Base-by-base conservation (phyloP, 2,113 vertebrate species). In the Microtus montanus region DNA sequence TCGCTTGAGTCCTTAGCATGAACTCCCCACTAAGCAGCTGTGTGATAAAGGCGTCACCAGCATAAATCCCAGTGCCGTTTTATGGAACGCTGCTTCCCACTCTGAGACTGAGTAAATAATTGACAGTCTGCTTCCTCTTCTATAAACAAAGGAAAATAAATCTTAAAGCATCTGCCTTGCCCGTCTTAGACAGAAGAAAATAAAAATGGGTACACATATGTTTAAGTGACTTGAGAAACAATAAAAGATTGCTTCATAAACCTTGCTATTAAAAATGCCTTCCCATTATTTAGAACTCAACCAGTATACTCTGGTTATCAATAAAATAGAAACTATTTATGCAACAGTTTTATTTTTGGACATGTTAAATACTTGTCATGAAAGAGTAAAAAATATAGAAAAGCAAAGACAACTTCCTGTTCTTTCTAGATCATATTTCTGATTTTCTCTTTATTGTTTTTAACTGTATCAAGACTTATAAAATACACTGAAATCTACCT, bases 311-410 rank as follows among this genome's bases (percentile, higher is more conserved):
- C 52, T 61, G 30, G 38, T 85, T 95, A 85, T 88, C 84, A 78
- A 30, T 94, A 93, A 86, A 90, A 74, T 74, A 20, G 77, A 44
- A 47, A 66, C 47, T 95, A 75, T 89, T 78, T 68, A 82, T 92
- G 84, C 22, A 38, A 8, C 24, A 89, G n/a, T 49, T 49, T 80
- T n/a, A 33, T 89, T 83, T 85, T 82, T 83, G 20, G 82, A 28
- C 41, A 82, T 82, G 44, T 61, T 84, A 87, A 94, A 66, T 92
- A 88, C 88, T 91, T 94, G 15, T 47, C 71, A 82, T 49, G 58
- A 74, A 93, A 64, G 71, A 28, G 4, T 26, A 63, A 35, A 93
- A 79, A 52, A 79, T 47, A 33, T 9, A 92, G 68, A 79, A 68
- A 68, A 90, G 14, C 35, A 49, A 75, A 87, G 84, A 35, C 6